Evolutionary conservation across 2,888 invertebrate genomes (phyloP), one percentile per base, ranked within the genome.

Genomic region (Athalia circularis): DNA sequence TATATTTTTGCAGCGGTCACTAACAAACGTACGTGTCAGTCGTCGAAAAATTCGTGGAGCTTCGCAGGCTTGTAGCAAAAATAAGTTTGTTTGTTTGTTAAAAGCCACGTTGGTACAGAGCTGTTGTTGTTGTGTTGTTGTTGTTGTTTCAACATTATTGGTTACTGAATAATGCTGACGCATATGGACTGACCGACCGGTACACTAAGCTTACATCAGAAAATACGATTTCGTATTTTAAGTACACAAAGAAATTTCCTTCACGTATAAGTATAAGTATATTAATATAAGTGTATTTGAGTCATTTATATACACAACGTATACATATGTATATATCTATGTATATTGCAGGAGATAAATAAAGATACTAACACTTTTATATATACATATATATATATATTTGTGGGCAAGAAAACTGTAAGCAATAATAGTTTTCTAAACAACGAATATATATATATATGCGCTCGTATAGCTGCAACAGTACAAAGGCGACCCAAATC

Each of bases 41-140:
- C 29, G 29, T 29, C 29, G 29, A 29, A 29, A 29, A 7, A 48
- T 29, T 52, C 13, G 29, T 29, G 13, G 13, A 50, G 11, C 3
- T 67, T 50, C 9, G 9, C 54, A 67, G 7, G 48, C 9, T 7
- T 29, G 67, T 50, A 13, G n/a, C 43, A 43, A 64, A 75, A 75
- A 62, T 75, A 48, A 75, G 52, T 8, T 75, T 75, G 75, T 75
- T 75, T 75, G 75, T 75, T 75, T 75, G 52, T 43, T 9, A 8
- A 62, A 75, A 65, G 65, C 11, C 6, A 65, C 47, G 75, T 75
- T 50, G 47, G 15, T 29, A 9, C 11, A 15, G 9, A 29, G 3
- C 0, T 15, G 45, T 5, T n/a, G 43, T n/a, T 45, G 13, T 43
- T 6, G 8, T 74, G 1, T 48, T 74, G 45, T 64, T 62, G 43